Percentiles rank a stretch among this genome's conserved stretches.
Evolutionary conservation across 2,113 vertebrate genomes (phyloP).

Genomic region (Cromileptes altivelis): DNA sequence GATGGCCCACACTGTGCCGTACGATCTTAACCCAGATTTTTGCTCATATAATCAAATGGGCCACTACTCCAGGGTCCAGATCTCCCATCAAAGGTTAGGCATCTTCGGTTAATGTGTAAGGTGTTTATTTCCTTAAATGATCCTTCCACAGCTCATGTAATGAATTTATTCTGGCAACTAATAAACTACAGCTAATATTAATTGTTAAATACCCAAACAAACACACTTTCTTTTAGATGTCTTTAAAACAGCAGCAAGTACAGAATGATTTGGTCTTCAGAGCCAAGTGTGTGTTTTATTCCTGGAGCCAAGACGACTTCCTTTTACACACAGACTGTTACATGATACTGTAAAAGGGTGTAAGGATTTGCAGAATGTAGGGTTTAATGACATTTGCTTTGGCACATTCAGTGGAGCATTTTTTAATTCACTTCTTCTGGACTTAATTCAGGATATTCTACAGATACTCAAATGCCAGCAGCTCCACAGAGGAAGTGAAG

Average conservation of each 20-base stretch:
- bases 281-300: not conserved
- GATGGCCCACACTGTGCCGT: conserved; percentile 55
- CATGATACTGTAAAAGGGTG: not conserved
- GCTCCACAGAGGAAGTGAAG: conserved; percentile 70
- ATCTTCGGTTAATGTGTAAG: not conserved
- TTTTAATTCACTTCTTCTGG: not conserved
- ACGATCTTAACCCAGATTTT: conserved; percentile 65
- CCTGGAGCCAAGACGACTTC: not conserved
- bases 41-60: not conserved
- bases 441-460: conserved; percentile 55
- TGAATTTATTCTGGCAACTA: not conserved
- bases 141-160: not conserved
- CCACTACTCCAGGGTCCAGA: not conserved
- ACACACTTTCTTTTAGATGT: not conserved
- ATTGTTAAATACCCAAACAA: not conserved
- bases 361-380: not conserved
- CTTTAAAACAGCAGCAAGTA: not conserved
- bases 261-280: not conserved
- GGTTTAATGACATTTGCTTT: not conserved
- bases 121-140: not conserved
- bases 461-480: conserved; percentile 68
- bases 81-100: conserved; percentile 81
- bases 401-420: not conserved
- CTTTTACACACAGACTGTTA: not conserved
- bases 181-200: not conserved